phyloP scores from a whole-genome alignment of 1,140 invertebrate species.

The Leptinotarsa lineolata region DNA sequence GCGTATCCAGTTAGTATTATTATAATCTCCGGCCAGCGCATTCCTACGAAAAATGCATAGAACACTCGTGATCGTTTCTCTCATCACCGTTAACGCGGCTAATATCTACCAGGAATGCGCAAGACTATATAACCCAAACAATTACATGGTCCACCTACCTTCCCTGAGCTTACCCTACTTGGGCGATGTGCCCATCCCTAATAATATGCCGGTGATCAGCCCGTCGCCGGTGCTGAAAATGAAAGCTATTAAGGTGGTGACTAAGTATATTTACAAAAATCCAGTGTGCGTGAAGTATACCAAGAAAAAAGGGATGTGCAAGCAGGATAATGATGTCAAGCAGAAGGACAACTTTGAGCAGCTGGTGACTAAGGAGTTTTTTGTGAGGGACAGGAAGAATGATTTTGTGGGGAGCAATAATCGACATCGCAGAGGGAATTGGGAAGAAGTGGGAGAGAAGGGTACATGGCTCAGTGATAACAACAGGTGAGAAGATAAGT shows the following conservation, averaged over 20 bases:
- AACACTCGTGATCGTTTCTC: conserved; percentile 25
- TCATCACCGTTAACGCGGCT: conserved; percentile 22
- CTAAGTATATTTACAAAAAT: conserved; percentile 49
- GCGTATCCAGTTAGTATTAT: conserved; percentile 19
- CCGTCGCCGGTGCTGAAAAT: conserved; percentile 46
- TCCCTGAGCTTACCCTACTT: conserved; percentile 49
- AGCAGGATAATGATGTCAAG: conserved; percentile 29
- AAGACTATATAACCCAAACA: conserved; percentile 47
- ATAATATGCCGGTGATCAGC: conserved; percentile 35
- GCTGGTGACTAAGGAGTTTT: conserved; percentile 49
- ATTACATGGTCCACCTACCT: conserved; percentile 48
- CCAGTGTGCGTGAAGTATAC: conserved; percentile 51
- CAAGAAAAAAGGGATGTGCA: conserved; percentile 45
- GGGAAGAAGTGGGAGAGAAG: conserved; percentile 9
- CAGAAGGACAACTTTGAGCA: conserved; percentile 38
- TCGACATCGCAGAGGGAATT: conserved; percentile 16
- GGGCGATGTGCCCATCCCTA: conserved; percentile 45
- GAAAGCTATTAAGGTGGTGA: conserved; percentile 48
- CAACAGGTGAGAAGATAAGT: too few species aligned
- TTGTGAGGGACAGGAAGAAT: conserved; percentile 38
- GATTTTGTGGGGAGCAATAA: conserved; percentile 19
- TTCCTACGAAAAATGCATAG: conserved; percentile 31
- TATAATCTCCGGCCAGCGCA: neutral
- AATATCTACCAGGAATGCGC: conserved; percentile 40
- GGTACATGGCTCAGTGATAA: too few species aligned